Base-by-base conservation (phyloP, 2,888 invertebrate genomes). In the Troides oblongomaculatus region DNA sequence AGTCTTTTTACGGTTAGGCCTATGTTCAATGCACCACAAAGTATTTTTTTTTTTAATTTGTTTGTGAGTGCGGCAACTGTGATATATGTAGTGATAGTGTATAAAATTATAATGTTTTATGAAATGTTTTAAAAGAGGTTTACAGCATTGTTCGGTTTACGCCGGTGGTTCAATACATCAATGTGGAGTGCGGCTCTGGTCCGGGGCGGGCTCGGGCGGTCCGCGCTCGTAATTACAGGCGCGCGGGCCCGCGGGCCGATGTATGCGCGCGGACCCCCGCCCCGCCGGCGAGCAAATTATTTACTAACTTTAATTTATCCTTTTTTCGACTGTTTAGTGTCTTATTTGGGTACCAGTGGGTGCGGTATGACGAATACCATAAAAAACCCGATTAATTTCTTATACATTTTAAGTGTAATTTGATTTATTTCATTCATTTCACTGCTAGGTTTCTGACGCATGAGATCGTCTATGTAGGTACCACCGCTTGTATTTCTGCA, bases 141-240 rank as follows among this genome's bases (percentile, higher is more conserved):
- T 80, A 81, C 81, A 74, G 75, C 74, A 80, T 79, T 75, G 84
- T 76, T 76, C 75, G 77, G 71, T 74, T 78, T 85, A 83, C 81
- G 77, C 75, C 76, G 71, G 70, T 81, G 80, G 81, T 83, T 88
- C 90, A 84, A 91, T 90, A 87, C 89, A 92, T 90, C 88, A 89
- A 88, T 86, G 84, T 78, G 77, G 77, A 75, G 76, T 78, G 79
- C 76, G 77, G 78, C 79, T 80, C 79, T 74, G 76, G 79, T 79
- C 77, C 75, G 81, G 85, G 86, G 85, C 88, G 89, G 79, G 80
- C 75, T 73, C 78, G 74, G 78, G 86, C 86, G 86, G 86, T 78
- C 81, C 80, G 82, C 78, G 74, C 69, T 77, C 83, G 82, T 91
- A 91, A 91, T 92, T 91, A 91, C 89, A 90, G 89, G 79, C 84